Evolutionary conservation across 2,888 invertebrate genomes (phyloP).

Genomic region (Drosophila falleni): DNA sequence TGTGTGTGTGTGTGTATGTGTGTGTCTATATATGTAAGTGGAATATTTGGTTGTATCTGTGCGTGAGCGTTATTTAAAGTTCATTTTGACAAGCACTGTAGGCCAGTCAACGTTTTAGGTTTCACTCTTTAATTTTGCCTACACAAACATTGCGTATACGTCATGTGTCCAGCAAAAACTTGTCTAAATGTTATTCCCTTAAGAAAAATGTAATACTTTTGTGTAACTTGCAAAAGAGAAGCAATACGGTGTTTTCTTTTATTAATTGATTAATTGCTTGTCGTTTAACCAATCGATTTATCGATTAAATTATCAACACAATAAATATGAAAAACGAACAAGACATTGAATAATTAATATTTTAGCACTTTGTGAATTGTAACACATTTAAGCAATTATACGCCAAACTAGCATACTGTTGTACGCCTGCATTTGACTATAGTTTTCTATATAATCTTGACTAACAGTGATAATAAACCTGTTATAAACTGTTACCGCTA

Average conservation of each 20-base stretch:
- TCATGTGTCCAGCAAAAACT: slow-evolving; percentile 14
- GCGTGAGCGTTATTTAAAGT: slow-evolving; percentile 38
- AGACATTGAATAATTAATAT: neutral
- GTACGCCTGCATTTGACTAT: neutral
- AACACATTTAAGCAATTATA: neutral
- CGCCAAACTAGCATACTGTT: neutral
- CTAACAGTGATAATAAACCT: neutral
- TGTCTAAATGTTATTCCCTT: neutral
- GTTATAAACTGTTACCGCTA: neutral
- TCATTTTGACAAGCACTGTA: slow-evolving; percentile 24
- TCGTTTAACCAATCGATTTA: neutral
- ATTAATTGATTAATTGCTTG: neutral
- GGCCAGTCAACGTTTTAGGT: slow-evolving; percentile 22
- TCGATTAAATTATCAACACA: neutral
- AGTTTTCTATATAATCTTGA: neutral
- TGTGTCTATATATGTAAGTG: neutral
- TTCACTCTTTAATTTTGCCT: slow-evolving; percentile 16
- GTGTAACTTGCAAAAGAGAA: neutral
- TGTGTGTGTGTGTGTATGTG: slow-evolving; percentile 1
- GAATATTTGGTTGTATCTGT: neutral
- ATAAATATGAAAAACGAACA: neutral
- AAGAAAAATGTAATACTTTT: slow-evolving; percentile 1
- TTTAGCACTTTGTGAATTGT: neutral
- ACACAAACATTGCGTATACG: slow-evolving; percentile 18
- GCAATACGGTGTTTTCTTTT: neutral